Evolutionary conservation across 1,140 invertebrate species (phyloP).

Genomic region (Cepaea nemoralis): DNA sequence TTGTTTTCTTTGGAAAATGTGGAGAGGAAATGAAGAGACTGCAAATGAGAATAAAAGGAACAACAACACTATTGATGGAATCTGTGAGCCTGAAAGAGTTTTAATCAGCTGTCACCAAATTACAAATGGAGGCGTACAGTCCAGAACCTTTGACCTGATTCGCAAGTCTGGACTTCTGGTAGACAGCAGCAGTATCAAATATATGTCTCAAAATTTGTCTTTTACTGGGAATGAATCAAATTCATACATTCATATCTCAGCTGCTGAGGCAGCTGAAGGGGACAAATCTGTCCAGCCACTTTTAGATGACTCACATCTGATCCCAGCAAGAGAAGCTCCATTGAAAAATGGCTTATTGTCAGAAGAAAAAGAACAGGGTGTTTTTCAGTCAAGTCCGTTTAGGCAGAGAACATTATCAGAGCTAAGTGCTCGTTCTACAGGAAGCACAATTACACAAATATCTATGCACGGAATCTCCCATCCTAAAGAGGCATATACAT

Average conservation of each 20-base stretch:
- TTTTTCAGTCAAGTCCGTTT: neutral
- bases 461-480: neutral
- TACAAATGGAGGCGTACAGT: neutral
- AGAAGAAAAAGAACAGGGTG: neutral
- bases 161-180: neutral
- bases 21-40: neutral
- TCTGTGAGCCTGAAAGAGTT: neutral
- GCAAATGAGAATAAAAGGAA: neutral
- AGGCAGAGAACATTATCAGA: neutral
- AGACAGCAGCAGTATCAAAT: neutral
- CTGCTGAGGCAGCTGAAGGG: no score
- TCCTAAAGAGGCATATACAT: neutral
- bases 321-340: neutral
- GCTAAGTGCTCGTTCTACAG: neutral
- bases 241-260: neutral
- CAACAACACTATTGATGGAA: neutral
- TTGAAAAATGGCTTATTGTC: neutral
- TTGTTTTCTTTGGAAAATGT: neutral
- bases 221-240: neutral
- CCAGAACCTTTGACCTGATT: neutral
- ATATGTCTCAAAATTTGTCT: neutral
- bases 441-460: neutral
- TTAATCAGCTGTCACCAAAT: neutral
- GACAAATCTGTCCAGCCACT: neutral
- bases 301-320: neutral